Conservation (phyloP, 2,888 invertebrate species). For the Xestoiulus laeticollis region DNA sequence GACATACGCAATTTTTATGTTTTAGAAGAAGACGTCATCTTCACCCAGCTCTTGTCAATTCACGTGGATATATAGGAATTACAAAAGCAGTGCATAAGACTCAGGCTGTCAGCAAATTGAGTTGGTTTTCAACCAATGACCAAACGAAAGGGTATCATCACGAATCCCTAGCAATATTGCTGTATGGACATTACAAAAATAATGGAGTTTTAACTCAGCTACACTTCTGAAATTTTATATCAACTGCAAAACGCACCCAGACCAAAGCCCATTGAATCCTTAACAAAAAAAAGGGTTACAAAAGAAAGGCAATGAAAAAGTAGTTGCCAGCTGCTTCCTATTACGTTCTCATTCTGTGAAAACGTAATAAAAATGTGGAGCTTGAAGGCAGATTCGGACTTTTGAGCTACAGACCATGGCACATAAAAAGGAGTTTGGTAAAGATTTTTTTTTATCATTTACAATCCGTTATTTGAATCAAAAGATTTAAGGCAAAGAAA, state of each 20-base stretch:
- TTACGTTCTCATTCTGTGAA: slow-evolving; percentile 42
- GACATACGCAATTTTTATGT: background rate
- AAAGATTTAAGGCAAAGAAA: slow-evolving; percentile 10
- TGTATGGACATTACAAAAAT: slow-evolving; percentile 5
- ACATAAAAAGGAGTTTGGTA: background rate
- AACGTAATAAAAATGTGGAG: slow-evolving; percentile 15
- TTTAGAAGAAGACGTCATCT: background rate
- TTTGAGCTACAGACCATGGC: background rate
- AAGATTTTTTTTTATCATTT: background rate
- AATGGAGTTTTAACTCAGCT: background rate
- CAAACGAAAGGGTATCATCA: background rate
- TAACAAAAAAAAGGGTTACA: slow-evolving; percentile 1
- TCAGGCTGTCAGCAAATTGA: background rate
- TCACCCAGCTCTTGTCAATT: background rate
- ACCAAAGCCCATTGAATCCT: background rate
- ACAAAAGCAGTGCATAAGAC: background rate
- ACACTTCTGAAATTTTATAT: slow-evolving; percentile 11
- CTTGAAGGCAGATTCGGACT: slow-evolving; percentile 5
- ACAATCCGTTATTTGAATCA: slow-evolving; percentile 31
- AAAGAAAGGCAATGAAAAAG: slow-evolving; percentile 24
- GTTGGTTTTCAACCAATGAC: background rate
- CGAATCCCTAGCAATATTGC: background rate
- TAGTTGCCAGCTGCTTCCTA: slow-evolving; percentile 39
- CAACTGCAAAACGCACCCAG: background rate
- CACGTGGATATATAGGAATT: background rate